Conservation (phyloP, 2,113 vertebrate genomes). For the Upupa epops region DNA sequence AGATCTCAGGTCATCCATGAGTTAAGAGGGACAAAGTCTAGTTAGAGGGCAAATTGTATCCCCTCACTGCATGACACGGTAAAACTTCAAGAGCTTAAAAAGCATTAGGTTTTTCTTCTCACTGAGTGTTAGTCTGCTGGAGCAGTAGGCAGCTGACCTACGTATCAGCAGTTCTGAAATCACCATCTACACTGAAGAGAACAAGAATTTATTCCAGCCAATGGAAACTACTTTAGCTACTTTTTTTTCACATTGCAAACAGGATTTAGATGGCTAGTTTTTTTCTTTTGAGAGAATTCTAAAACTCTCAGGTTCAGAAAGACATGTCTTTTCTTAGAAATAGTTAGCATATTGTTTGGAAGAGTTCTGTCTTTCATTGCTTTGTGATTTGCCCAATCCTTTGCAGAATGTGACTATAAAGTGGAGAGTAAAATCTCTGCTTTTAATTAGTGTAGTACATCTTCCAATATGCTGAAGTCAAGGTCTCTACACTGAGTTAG, state of each 20-base stretch:
- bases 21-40: background rate
- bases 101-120: background rate
- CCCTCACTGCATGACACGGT: background rate
- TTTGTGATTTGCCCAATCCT: background rate
- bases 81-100: conserved; percentile 13
- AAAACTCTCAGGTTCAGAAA: background rate
- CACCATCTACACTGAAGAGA: background rate
- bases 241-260: conserved; percentile 16
- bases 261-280: background rate
- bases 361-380: background rate
- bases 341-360: background rate
- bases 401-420: background rate
- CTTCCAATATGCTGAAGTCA: background rate
- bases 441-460: background rate
- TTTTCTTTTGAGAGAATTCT: background rate
- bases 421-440: background rate
- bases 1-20: background rate
- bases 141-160: conserved; percentile 15
- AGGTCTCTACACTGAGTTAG: background rate
- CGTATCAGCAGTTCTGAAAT: background rate
- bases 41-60: conserved; percentile 1
- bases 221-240: conserved; percentile 3
- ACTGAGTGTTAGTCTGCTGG: background rate
- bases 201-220: background rate
- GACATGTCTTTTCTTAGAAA: background rate